Base-by-base conservation (phyloP, 2,888 invertebrate genomes). In the Mesochorus sp. region DNA sequence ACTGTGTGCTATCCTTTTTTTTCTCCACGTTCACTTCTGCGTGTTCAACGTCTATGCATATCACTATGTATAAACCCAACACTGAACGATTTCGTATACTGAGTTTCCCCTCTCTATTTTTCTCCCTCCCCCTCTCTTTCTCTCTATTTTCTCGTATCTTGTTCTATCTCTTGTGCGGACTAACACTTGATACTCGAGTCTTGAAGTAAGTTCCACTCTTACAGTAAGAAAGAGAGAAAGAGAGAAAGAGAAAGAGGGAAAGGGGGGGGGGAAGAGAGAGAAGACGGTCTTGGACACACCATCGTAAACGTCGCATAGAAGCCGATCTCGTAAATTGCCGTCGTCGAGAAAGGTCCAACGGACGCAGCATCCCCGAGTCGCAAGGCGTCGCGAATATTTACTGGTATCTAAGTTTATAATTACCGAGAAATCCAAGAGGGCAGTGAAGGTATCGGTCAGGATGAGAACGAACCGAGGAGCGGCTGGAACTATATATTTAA, bases 361-460 rank as follows among this genome's bases (percentile, higher is more conserved):
- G 49, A 42, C 49, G 49, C 26, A 37, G 26, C 12, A 59, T 31
- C 59, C 24, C 37, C 55, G 49, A 53, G 61, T 26, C 51, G 31
- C 66, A 68, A 66, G 77, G 77, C 81, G 85, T 83, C 84, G 82
- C 80, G 83, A 85, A 86, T 88, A 88, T 88, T 89, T 86, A 87
- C 85, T 86, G 84, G 84, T 86, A 86, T 86, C 87, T 86, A 85
- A 89, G 88, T 88, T 89, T 89, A 89, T 88, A 89, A 88, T 89
- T 89, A 88, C 87, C 85, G 74, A 84, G 87, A 85, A 86, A 84
- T 85, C 79, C 82, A 84, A 82, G 83, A 80, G 79, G 75, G 83
- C 81, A 80, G 76, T 81, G 74, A 82, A 83, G 73, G 62, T 85
- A 86, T 87, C 84, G 84, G 83, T 81, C 79, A 71, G 71, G 74